Percentiles rank a stretch among this genome's conserved stretches.
Conservation (phyloP, 2,113 vertebrate genomes). For the Oryzias woworae region DNA sequence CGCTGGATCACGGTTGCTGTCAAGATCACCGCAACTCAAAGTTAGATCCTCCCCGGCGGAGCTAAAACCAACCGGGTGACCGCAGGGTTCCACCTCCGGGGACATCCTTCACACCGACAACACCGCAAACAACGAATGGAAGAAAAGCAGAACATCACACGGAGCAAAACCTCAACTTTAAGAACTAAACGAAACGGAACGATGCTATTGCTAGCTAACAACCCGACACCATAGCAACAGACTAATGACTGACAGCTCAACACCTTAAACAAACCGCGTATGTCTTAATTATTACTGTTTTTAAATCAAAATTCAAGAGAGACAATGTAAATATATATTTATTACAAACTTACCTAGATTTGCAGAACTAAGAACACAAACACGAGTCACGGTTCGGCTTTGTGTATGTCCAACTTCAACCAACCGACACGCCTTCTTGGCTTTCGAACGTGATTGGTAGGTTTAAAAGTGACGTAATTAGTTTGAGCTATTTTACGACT, state of each 20-base stretch:
- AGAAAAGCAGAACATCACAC: not conserved
- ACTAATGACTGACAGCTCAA: constrained; percentile 1
- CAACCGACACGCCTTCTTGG: not conserved
- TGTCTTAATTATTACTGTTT: not conserved
- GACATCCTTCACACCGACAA: constrained; percentile 47
- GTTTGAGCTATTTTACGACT: rapidly evolving
- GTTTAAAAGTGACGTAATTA: not conserved
- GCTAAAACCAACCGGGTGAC: constrained; percentile 40
- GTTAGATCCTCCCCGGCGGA: constrained; percentile 34
- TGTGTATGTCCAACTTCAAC: constrained; percentile 9
- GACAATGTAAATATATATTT: no score
- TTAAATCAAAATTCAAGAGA: not conserved
- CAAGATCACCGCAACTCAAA: constrained; percentile 29
- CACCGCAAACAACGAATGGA: not conserved
- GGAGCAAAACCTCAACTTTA: no score
- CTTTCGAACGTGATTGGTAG: constrained; percentile 40
- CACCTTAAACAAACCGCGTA: not conserved
- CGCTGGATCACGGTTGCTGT: constrained; percentile 21
- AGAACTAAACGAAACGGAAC: no score
- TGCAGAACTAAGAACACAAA: not conserved
- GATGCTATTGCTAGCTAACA: constrained; percentile 10
- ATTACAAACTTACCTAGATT: not conserved
- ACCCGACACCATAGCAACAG: constrained; percentile 41
- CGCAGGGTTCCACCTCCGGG: constrained; percentile 49
- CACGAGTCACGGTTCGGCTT: constrained; percentile 23